phyloP scores from a whole-genome alignment of 2,797 vertebrate species.

The Myotis planiceps region DNA sequence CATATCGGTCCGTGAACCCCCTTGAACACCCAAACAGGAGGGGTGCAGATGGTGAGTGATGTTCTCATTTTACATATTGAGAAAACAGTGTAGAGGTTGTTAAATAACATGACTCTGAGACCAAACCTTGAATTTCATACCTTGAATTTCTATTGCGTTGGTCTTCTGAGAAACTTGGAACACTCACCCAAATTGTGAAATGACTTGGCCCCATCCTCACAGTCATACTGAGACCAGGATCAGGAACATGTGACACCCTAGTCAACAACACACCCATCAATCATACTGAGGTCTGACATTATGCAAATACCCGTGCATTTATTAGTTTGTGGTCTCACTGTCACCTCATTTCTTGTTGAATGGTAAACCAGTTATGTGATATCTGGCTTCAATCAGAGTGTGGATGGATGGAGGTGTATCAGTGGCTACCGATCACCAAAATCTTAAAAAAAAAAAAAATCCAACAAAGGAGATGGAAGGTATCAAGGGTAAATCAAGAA shows the following conservation, averaged over 20 bases:
- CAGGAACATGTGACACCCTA: conserved; percentile 56
- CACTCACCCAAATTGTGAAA: conserved; percentile 70
- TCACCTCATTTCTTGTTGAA: not conserved
- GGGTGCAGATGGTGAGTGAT: not conserved
- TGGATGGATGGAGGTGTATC: not conserved
- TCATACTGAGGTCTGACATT: not conserved
- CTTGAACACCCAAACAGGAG: not conserved
- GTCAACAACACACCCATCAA: conserved; percentile 52
- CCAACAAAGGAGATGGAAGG: not conserved
- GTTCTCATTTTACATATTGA: not conserved
- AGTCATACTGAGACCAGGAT: conserved; percentile 77
- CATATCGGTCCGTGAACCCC: not conserved
- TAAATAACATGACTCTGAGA: conserved; percentile 57
- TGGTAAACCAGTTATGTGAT: not conserved
- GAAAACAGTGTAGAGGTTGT: not conserved
- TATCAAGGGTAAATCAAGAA: not conserved
- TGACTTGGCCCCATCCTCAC: conserved; percentile 68
- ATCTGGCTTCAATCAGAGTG: not conserved
- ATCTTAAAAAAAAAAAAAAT: not conserved
- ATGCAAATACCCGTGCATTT: conserved; percentile 1
- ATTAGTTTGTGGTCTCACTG: conserved; percentile 31
- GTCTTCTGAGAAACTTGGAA: conserved; percentile 78
- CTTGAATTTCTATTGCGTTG: conserved; percentile 71
- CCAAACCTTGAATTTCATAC: conserved; percentile 75
- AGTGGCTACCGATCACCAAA: not conserved